Conservation (phyloP, 2,888 invertebrate species). For the Poecilus cupreus region DNA sequence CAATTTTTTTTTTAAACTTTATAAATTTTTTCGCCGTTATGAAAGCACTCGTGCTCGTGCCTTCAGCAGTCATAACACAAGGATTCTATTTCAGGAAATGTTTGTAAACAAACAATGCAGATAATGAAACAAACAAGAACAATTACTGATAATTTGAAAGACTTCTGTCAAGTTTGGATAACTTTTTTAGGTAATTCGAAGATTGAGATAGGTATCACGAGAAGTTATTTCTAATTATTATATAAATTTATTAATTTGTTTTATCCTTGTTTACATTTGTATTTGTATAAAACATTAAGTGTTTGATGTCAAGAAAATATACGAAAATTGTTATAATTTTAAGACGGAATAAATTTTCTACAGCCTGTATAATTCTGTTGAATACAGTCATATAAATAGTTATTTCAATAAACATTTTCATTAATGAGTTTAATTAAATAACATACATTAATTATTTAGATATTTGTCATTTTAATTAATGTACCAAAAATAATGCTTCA, state of each 20-base stretch:
- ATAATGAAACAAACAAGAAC: conserved; percentile 14
- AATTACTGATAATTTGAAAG: too few species aligned
- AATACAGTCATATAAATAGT: conserved; percentile 5
- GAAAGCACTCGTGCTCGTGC: too few species aligned
- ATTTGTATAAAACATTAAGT: background rate
- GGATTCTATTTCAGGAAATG: background rate
- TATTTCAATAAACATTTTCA: background rate
- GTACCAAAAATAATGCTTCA: too few species aligned
- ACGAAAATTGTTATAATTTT: background rate
- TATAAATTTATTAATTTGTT: too few species aligned
- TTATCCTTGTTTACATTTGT: too few species aligned
- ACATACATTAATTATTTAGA: background rate
- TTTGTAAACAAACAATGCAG: background rate
- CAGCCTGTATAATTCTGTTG: background rate
- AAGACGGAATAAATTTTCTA: background rate
- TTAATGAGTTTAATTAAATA: conserved; percentile 5
- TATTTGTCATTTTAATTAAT: background rate
- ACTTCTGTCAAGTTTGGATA: too few species aligned
- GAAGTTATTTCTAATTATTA: too few species aligned
- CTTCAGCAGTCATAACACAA: background rate
- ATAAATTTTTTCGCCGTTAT: too few species aligned
- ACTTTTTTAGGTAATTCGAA: too few species aligned
- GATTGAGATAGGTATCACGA: too few species aligned
- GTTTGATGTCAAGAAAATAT: background rate
- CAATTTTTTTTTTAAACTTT: too few species aligned